Evolutionary conservation across 92 coral and sea anemone species (phyloP), one percentile per base, ranked within the genome.

Genomic region (Phenganax stokvisi): DNA sequence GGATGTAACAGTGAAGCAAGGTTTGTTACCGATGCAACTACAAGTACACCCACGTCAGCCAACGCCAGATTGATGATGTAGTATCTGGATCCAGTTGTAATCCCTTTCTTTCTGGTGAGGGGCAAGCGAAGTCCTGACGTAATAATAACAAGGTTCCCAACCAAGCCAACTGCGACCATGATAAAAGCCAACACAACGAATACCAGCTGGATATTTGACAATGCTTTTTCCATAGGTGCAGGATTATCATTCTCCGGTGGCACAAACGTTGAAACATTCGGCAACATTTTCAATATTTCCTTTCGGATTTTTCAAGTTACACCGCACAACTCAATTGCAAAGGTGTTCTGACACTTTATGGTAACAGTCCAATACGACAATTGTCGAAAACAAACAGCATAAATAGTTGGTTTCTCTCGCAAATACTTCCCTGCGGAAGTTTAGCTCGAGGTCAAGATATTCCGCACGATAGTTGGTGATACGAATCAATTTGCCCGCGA

Each of bases 131-230:
- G 52, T 79, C 74, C 83, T 17, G 83, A 79, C 31, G 65, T 51
- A 7, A 79, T 29, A 9, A 79, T 79, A 8, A 79, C 68, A 8
- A 64, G 7, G 61, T 79, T 79, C 25, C 83, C 83, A 25, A 79
- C 83, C 8, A 79, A 16, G 74, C 83, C 83, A 51, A 79, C 83
- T 10, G 83, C 61, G 59, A 79, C 83, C 72, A 79, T 62, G 7
- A 79, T 20, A 54, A 79, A 79, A 63, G 83, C 83, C 61, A 79
- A 63, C 31, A 79, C 83, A 47, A 62, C 73, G 27, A 79, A 79
- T 63, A 29, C 61, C 12, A 51, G 74, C 74, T 79, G 60, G 57
- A 28, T 16, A 54, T 79, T 60, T 7, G 27, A n/a, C 15, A 65
- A 30, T 28, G 0, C 16, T 16, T 79, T 47, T 10, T 61, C 55